A percentile compares a stretch with the other conserved stretches of the same genome.
phyloP scores from a whole-genome alignment of 1,140 invertebrate genomes.

The Penaeus indicus region DNA sequence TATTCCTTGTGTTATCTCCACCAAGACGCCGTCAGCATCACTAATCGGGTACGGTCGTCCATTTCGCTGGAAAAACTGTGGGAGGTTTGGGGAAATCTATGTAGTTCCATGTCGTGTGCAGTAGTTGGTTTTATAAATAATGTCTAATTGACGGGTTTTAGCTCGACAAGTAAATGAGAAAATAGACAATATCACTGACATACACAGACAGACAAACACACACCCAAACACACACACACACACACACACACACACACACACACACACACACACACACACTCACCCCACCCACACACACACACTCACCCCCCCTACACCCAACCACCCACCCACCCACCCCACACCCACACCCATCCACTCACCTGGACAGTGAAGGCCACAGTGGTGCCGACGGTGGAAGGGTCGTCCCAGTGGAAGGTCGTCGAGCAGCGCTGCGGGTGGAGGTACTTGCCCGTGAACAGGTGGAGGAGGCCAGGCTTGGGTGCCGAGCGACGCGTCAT shows the following conservation, averaged over 20 bases:
- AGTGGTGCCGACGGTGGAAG: conserved; percentile 87
- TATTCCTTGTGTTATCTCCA: conserved; percentile 58
- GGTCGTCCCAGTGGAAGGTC: conserved; percentile 88
- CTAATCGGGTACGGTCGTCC: conserved; percentile 56
- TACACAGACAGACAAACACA: too few species aligned
- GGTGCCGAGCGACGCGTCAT: conserved; percentile 68
- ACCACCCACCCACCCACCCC: too few species aligned
- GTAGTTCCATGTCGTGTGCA: too few species aligned
- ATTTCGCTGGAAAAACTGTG: conserved; percentile 54
- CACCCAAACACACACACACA: too few species aligned
- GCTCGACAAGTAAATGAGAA: too few species aligned
- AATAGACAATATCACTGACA: too few species aligned
- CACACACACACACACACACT: too few species aligned
- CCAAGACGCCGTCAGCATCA: conserved; percentile 59
- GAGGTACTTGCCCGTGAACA: conserved; percentile 91
- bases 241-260: too few species aligned
- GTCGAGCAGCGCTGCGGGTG: conserved; percentile 88
- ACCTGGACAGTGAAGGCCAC: conserved; percentile 89
- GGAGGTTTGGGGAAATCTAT: not conserved
- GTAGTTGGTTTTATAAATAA: not conserved
- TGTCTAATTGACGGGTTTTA: not conserved
- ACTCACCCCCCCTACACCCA: too few species aligned
- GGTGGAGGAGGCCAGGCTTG: conserved; percentile 89
- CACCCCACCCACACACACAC: too few species aligned
- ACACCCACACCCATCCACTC: not conserved